A percentile compares a stretch with the other conserved stretches of the same genome.
phyloP scores from a whole-genome alignment of 2,113 vertebrate species.

The Pleuronectes platessa region DNA sequence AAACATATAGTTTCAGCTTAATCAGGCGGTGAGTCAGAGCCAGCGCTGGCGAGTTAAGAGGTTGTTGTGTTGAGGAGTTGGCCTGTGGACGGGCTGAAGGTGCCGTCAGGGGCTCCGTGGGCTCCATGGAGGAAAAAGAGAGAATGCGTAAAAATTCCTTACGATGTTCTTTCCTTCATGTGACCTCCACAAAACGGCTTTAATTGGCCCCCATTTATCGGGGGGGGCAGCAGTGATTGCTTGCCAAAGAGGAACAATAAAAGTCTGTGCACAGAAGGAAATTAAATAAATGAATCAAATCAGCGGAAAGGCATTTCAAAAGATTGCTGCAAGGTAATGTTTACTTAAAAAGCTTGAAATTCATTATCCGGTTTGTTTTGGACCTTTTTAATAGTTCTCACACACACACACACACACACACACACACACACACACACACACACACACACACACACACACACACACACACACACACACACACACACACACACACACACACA shows the following conservation, averaged over 20 bases:
- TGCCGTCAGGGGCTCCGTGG: background rate
- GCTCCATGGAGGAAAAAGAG: constrained; percentile 1
- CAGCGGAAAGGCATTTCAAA: constrained; percentile 40
- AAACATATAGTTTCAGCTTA: constrained; percentile 72
- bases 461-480: too few species aligned
- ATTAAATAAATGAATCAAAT: constrained; percentile 57
- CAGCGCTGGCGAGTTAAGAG: constrained; percentile 62
- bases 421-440: too few species aligned
- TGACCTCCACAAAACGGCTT: constrained; percentile 31
- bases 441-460: too few species aligned
- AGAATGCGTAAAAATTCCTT: constrained; percentile 22
- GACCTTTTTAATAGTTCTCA: constrained; percentile 7
- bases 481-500: too few species aligned
- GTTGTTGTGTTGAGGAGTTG: constrained; percentile 60
- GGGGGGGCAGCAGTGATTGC: background rate
- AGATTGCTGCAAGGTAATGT: constrained; percentile 11
- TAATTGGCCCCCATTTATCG: constrained; percentile 27
- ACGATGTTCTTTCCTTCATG: constrained; percentile 30
- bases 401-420: too few species aligned
- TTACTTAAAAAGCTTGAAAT: constrained; percentile 36
- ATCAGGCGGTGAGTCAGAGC: constrained; percentile 73
- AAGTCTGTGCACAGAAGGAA: constrained; percentile 37
- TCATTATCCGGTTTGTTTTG: constrained; percentile 42
- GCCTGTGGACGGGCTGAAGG: constrained; percentile 32
- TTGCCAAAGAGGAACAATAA: constrained; percentile 34